Evolutionary conservation across 2,888 invertebrate species (phyloP), one percentile per base, ranked within the genome.

Genomic region (Drosophila lacicola): DNA sequence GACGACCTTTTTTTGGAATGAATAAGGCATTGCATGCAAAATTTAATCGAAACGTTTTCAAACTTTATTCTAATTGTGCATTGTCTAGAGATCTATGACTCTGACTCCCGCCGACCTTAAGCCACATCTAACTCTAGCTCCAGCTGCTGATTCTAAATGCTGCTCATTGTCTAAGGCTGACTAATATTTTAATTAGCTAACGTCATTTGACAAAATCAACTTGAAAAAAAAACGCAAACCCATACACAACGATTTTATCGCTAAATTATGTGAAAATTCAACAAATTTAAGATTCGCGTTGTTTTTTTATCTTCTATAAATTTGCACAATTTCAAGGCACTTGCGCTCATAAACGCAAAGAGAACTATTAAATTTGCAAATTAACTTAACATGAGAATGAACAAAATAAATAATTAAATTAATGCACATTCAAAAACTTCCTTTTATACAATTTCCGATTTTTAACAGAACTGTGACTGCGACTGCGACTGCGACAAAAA

Each of bases 311-410:
- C 42, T 36, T 47, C 34, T 21, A 17, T 55, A 21, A 84, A 82
- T 83, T 85, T 77, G 88, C 83, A 83, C 74, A 77, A 65, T 54
- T 62, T 85, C 83, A 83, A 85, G 83, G 88, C 70, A 50, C 56
- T 64, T 51, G 41, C 25, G 55, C 8, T 14, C 53, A 58, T 67
- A 68, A 74, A 55, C 50, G 4, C n/a, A 50, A 53, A 56, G 36
- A 51, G 60, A 50, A 44, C 63, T 37, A 67, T 57, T 19, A 63
- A 70, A 47, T 49, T 50, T 13, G 51, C 46, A 44, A 58, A 67
- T 53, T 44, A 61, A 51, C 55, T 25, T 61, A 34, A 61, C 55
- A 41, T 45, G 44, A 57, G 53, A 65, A 54, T 64, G n/a, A 21
- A 5, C 29, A 49, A 56, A 33, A 55, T n/a, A 41, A 36, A 58